Evolutionary conservation across 2,888 invertebrate genomes (phyloP), one percentile per base, ranked within the genome.

Genomic region (Argyra leucocephala): DNA sequence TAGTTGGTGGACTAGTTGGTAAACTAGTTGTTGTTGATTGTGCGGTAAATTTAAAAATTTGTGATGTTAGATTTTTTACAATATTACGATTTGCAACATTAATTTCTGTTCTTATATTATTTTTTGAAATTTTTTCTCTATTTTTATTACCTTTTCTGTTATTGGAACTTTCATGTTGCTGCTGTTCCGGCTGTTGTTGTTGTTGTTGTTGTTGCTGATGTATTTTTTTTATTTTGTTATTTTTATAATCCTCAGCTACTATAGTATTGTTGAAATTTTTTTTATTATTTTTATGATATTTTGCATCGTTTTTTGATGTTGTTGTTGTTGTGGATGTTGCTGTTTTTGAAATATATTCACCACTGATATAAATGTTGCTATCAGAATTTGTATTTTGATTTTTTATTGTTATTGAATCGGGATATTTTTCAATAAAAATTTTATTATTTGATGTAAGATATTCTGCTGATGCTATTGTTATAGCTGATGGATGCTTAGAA

Each of bases 381-480:
- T 66, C 62, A 22, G 57, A 57, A 7, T 36, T 24, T 18, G 59
- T 65, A 18, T 36, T 63, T 48, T 22, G 57, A 60, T 60, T 67
- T 26, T 31, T 62, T 69, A 67, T 60, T 24, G 71, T 67, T 23
- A 63, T 65, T 21, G 23, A 59, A 57, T 37, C 31, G n/a, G 58
- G 31, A 61, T 48, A 57, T 10, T 4, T 31, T 36, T 67, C 48
- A 36, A 31, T 61, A 48, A 10, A 15, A 68, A 73, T 73, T 67
- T 71, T 69, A 70, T 69, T 73, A 57, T 71, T 72, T 67, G 70
- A 70, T 71, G 72, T 74, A 73, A 77, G 74, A 73, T 77, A 76
- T 72, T 74, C 74, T 67, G 76, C 74, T 68, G 76, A 76, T 68
- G 78, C 74, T 72, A 77, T 74, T 73, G 76, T 77, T 71, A 77